Evolutionary conservation across 2,797 vertebrate genomes (phyloP).

Genomic region (Euphonia xanthogaster): DNA sequence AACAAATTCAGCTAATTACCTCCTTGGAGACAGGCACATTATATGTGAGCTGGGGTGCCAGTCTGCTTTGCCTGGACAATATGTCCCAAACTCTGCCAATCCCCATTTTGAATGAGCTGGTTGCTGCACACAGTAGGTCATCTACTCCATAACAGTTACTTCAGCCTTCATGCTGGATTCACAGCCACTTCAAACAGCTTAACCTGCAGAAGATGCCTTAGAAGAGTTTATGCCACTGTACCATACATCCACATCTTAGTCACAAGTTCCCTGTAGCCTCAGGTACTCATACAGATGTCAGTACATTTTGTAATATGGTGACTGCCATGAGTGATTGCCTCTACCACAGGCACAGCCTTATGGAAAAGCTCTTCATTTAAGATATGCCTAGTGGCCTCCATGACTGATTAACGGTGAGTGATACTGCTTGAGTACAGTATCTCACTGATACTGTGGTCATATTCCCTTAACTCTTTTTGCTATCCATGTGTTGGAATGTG

Average conservation of each 20-base stretch:
- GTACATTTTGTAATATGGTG: background rate
- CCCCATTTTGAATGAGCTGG: background rate
- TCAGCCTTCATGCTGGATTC: constrained; percentile 43
- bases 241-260: constrained; percentile 39
- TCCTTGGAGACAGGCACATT: background rate
- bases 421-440: background rate
- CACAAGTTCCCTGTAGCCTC: constrained; percentile 22
- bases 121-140: constrained; percentile 12
- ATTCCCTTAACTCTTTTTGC: background rate
- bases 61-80: background rate
- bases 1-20: background rate
- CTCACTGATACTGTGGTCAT: background rate
- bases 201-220: constrained; percentile 28
- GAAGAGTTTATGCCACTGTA: constrained; percentile 8
- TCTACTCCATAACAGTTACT: background rate
- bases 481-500: background rate
- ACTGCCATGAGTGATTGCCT: constrained; percentile 33
- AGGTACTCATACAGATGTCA: constrained; percentile 58
- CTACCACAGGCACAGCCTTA: constrained; percentile 27
- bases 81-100: background rate
- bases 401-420: background rate
- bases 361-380: constrained; percentile 36
- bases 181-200: constrained; percentile 51
- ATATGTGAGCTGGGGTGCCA: rapidly evolving
- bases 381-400: background rate